Evolutionary conservation across 2,797 vertebrate species (phyloP), one percentile per base, ranked within the genome.

Genomic region (Todus mexicanus): DNA sequence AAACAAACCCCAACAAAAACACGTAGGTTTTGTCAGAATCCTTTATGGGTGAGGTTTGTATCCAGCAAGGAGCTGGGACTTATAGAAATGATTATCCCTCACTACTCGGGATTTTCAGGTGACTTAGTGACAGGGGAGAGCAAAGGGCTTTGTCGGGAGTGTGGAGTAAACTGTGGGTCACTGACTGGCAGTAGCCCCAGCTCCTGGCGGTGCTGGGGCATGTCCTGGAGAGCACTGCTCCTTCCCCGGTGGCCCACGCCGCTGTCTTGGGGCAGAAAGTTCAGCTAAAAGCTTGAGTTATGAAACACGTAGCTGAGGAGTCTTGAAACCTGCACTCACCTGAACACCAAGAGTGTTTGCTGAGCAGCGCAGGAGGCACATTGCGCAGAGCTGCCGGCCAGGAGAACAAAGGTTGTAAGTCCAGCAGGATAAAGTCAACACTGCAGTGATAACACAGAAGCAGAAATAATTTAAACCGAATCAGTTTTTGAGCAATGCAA

Each of bases 161-260:
- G n/a, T n/a, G n/a, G n/a, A n/a, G n/a, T n/a, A n/a, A n/a, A n/a
- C n/a, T n/a, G n/a, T n/a, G n/a, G 98, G 97, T 97, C 97, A 92
- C 87, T 98, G 98, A 97, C 98, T 61, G 90, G 12, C 25, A 98
- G 97, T 98, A 98, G 98, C 98, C 98, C 84, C 76, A n/a, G 54
- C 18, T 35, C 31, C 21, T 13, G 11, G 48, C 25, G 14, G 48
- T 7, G 26, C 48, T 50, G 43, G 48, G 33, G 33, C 95, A 68
- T 57, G 84, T 35, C 91, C 80, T 76, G 43, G 77, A 90, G 95
- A 96, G 79, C 77, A 54, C 81, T 25, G 42, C 47, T 51, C 15
- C 27, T 26, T 33, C 31, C n/a, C 87, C 90, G 97, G 98, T 98
- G 98, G 98, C 96, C 93, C 70, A 25, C 43, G 59, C 80, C 65